phyloP scores from a whole-genome alignment of 2,888 invertebrate species.

The Ectemnius cavifrons region DNA sequence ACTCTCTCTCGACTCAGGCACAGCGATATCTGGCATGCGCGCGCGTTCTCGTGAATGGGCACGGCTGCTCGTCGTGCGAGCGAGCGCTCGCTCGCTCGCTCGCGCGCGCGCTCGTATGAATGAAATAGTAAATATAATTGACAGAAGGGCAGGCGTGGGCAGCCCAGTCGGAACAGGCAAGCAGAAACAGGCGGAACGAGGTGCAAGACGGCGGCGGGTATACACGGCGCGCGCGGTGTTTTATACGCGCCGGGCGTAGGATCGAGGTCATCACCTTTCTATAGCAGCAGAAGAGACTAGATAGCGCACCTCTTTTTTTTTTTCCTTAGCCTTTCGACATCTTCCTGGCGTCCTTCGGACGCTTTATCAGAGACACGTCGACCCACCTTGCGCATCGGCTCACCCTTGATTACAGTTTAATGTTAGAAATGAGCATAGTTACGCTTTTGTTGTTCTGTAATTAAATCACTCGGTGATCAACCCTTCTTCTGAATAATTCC shows the following conservation, averaged over 20 bases:
- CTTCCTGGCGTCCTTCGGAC: slow-evolving; percentile 15
- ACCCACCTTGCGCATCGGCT: background rate
- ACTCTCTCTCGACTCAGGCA: slow-evolving; percentile 53
- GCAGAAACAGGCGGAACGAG: slow-evolving; percentile 66
- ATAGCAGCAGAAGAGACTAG: slow-evolving; percentile 58
- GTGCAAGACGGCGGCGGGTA: slow-evolving; percentile 64
- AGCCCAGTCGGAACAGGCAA: slow-evolving; percentile 67
- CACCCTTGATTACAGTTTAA: background rate
- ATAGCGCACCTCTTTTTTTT: slow-evolving; percentile 45
- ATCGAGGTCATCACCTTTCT: slow-evolving; percentile 76
- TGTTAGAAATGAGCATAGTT: too few relatives aligned
- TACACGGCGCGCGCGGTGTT: slow-evolving; percentile 44
- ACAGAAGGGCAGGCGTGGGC: slow-evolving; percentile 75
- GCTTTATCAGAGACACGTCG: slow-evolving; percentile 9
- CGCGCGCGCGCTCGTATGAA: slow-evolving; percentile 62
- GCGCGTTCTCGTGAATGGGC: slow-evolving; percentile 70
- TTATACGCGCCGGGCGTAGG: slow-evolving; percentile 51
- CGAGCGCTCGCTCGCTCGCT: slow-evolving; percentile 24
- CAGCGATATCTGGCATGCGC: slow-evolving; percentile 64
- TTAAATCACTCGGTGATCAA: too few relatives aligned
- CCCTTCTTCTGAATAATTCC: too few relatives aligned
- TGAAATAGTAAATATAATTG: slow-evolving; percentile 75
- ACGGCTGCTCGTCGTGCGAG: slow-evolving; percentile 66
- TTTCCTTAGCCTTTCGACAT: slow-evolving; percentile 36
- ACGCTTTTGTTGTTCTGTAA: too few relatives aligned